These are phyloP conservation scores for Drosophila emarginata DNA, from an alignment of 2,888 invertebrate genomes.

Conservation along the genomic window DNA sequence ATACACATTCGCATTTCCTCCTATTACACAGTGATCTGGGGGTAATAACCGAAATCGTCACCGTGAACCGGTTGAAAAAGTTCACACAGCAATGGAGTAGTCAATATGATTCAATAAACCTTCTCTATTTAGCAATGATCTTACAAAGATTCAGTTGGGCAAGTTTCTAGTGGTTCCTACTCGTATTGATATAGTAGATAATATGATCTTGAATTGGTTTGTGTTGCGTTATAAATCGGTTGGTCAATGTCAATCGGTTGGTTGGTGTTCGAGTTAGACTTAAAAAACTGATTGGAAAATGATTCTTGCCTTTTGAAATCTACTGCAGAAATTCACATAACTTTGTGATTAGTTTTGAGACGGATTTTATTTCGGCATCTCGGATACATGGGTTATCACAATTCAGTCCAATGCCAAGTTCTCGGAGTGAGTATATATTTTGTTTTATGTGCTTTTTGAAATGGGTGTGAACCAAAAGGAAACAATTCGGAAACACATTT, in stretches of 20 bases:
- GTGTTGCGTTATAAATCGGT: too few relatives aligned
- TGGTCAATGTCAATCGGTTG: too few relatives aligned
- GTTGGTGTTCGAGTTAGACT: too few relatives aligned
- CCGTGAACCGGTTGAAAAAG: not conserved
- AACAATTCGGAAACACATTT: conserved; percentile 71
- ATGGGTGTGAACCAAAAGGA: conserved; percentile 62
- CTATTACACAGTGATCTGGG: not conserved
- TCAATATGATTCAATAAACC: too few relatives aligned
- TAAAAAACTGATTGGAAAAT: not conserved
- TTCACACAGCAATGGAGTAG: not conserved
- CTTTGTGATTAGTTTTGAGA: not conserved
- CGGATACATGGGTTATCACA: not conserved
- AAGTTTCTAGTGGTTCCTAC: too few relatives aligned
- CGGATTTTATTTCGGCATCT: not conserved
- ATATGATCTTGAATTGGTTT: too few relatives aligned
- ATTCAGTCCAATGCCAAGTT: conserved; percentile 1
- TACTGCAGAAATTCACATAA: not conserved
- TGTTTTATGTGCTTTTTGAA: conserved; percentile 13
- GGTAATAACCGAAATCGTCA: not conserved
- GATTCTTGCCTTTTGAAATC: not conserved
- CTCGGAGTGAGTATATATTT: not conserved
- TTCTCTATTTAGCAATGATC: too few relatives aligned
- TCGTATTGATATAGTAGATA: too few relatives aligned
- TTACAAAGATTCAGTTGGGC: too few relatives aligned
- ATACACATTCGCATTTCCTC: not conserved